These are phyloP conservation scores for Scaptodrosophila lebanonensis DNA, from an alignment of 1,140 invertebrate species.

Conservation along the genomic window DNA sequence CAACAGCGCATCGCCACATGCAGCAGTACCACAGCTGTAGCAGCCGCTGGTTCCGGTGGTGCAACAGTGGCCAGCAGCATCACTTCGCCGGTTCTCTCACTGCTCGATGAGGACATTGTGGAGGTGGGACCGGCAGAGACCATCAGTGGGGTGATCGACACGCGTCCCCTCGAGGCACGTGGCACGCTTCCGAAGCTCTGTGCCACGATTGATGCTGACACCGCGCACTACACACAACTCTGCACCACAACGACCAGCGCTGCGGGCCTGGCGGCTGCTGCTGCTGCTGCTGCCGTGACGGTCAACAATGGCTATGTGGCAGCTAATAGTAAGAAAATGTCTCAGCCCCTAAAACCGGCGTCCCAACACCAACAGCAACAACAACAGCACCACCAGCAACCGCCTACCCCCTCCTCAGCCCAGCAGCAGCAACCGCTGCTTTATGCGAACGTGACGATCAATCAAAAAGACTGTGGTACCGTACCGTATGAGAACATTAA, in stretches of 20 bases:
- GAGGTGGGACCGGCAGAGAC: slow-evolving; percentile 83
- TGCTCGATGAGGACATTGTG: slow-evolving; percentile 77
- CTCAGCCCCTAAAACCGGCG: background rate
- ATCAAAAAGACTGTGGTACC: slow-evolving; percentile 77
- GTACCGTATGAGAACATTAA: slow-evolving; percentile 92
- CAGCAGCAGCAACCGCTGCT: slow-evolving; percentile 59
- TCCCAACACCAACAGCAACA: slow-evolving; percentile 22
- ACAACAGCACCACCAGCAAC: slow-evolving; percentile 27
- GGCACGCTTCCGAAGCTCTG: slow-evolving; percentile 31
- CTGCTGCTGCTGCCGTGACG: background rate
- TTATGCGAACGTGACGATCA: slow-evolving; percentile 76
- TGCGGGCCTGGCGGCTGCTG: slow-evolving; percentile 28
- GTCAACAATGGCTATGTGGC: too few species aligned
- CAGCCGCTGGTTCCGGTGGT: too few species aligned
- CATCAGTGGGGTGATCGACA: slow-evolving; percentile 82
- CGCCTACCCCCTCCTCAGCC: slow-evolving; percentile 28
- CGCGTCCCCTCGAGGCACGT: slow-evolving; percentile 77
- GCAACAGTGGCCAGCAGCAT: slow-evolving; percentile 46
- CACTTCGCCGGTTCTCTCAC: slow-evolving; percentile 55
- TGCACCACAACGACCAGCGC: slow-evolving; percentile 61
- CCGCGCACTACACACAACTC: slow-evolving; percentile 62
- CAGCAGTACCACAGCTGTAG: too few species aligned
- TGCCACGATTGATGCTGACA: slow-evolving; percentile 36
- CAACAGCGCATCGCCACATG: slow-evolving; percentile 56
- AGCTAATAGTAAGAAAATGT: slow-evolving; percentile 51